These are phyloP conservation scores for Harlomillsia oculata DNA, from an alignment of 1,140 invertebrate genomes.

Conservation along the genomic window DNA sequence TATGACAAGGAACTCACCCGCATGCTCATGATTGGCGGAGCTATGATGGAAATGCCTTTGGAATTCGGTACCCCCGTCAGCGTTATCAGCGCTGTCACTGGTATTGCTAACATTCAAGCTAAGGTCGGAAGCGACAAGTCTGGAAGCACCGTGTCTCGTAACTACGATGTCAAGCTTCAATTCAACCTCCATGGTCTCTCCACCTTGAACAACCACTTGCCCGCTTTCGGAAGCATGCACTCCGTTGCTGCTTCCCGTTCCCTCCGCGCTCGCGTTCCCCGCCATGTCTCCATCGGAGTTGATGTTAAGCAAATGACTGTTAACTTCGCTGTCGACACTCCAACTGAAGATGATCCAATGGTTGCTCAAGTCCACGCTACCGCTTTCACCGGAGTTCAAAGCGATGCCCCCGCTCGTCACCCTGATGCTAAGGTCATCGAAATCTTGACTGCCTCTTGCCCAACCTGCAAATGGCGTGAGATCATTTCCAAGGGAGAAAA, in stretches of 20 bases:
- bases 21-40: slow-evolving; percentile 29
- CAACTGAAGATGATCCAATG: slow-evolving; percentile 32
- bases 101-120: slow-evolving; percentile 7
- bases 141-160: slow-evolving; percentile 16
- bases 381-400: slow-evolving; percentile 14
- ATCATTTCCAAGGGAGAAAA: slow-evolving; percentile 29
- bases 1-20: slow-evolving; percentile 29
- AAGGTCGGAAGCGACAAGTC: slow-evolving; percentile 24
- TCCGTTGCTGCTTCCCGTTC: slow-evolving; percentile 26
- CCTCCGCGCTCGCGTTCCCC: slow-evolving; percentile 23
- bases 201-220: slow-evolving; percentile 26
- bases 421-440: slow-evolving; percentile 4
- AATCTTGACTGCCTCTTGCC: slow-evolving; percentile 20
- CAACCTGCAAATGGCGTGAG: slow-evolving; percentile 16
- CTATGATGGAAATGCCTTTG: slow-evolving; percentile 22
- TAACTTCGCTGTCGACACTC: slow-evolving; percentile 19
- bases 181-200: slow-evolving; percentile 16
- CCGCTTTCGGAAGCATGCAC: slow-evolving; percentile 28
- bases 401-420: slow-evolving; percentile 14
- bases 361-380: slow-evolving; percentile 29
- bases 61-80: slow-evolving; percentile 31
- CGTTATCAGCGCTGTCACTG: slow-evolving; percentile 19
- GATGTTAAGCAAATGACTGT: slow-evolving; percentile 22
- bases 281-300: slow-evolving; percentile 28
- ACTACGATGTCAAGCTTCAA: slow-evolving; percentile 18